These are phyloP conservation scores for Actinia equina DNA, from an alignment of 64 coral and sea anemone species.

Conservation along the genomic window DNA sequence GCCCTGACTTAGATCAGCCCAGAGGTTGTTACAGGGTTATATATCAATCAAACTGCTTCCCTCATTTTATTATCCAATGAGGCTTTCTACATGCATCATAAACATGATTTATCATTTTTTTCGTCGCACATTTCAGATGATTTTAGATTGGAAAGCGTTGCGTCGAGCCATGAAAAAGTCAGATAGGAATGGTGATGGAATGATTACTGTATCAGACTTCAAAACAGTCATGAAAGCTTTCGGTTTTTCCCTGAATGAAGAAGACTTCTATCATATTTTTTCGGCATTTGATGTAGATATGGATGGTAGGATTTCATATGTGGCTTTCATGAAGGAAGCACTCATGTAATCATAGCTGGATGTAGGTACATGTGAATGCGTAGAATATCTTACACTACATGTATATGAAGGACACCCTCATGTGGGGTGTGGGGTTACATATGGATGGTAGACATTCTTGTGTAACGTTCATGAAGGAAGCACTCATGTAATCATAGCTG, in stretches of 20 bases:
- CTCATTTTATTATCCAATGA: too few species aligned
- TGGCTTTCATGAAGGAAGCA: conserved; percentile 65
- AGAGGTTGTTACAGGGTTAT: too few species aligned
- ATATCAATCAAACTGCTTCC: too few species aligned
- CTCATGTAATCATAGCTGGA: neutral
- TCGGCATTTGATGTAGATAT: conserved; percentile 74
- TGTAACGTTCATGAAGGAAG: conserved; percentile 66
- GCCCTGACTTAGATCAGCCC: too few species aligned
- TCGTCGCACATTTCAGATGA: neutral
- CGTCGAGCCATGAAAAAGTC: conserved; percentile 48
- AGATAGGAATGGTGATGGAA: conserved; percentile 56
- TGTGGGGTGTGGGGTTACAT: conserved; percentile 41
- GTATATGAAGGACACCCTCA: conserved; percentile 61
- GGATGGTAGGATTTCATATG: conserved; percentile 74
- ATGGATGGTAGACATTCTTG: conserved; percentile 74
- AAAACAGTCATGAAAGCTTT: conserved; percentile 37
- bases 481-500: neutral
- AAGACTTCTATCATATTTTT: conserved; percentile 90
- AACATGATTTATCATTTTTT: too few species aligned
- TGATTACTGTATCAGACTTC: conserved; percentile 70
- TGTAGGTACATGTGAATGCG: conserved; percentile 43
- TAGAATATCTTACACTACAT: conserved; percentile 49
- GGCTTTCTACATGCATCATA: too few species aligned
- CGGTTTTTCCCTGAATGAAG: conserved; percentile 62
- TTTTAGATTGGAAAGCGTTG: conserved; percentile 16